These are phyloP conservation scores for Neocrepidodera transversa DNA, from an alignment of 2,888 invertebrate genomes.

Conservation along the genomic window DNA sequence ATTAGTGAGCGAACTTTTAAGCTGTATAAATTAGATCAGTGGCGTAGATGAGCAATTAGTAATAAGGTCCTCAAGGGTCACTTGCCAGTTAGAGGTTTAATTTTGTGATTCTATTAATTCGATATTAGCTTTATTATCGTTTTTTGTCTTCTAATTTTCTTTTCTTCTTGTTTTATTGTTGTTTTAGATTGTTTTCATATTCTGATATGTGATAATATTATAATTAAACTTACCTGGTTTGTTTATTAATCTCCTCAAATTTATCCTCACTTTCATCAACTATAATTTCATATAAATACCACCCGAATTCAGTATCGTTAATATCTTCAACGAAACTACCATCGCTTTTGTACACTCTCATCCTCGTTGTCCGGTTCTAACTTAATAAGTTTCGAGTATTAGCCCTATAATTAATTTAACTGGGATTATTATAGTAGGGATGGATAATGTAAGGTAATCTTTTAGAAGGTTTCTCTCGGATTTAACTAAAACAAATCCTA, in stretches of 20 bases:
- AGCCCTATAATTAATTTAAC: constrained; percentile 29
- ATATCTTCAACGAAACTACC: constrained; percentile 47
- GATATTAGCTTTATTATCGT: no score
- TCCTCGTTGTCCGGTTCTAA: constrained; percentile 27
- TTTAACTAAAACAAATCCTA: constrained; percentile 8
- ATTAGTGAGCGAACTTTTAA: no score
- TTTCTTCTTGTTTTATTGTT: no score
- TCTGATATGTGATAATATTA: no score
- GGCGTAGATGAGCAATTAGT: no score
- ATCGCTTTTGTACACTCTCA: constrained; percentile 51
- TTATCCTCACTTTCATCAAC: constrained; percentile 39
- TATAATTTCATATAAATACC: constrained; percentile 47
- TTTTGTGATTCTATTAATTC: no score
- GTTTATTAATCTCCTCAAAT: constrained; percentile 33
- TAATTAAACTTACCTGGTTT: constrained; percentile 29
- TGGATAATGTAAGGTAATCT: neutral
- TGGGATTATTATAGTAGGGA: constrained; percentile 19
- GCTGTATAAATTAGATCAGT: no score
- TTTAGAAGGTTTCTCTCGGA: constrained; percentile 12
- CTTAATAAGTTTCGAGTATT: constrained; percentile 13
- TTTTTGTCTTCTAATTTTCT: no score
- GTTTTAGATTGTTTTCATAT: no score
- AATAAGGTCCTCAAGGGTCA: no score
- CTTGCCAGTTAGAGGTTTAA: no score
- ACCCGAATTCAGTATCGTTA: constrained; percentile 51